Evolutionary conservation across 2,113 vertebrate genomes (phyloP).

Genomic region (Dendrocopos noguchii): DNA sequence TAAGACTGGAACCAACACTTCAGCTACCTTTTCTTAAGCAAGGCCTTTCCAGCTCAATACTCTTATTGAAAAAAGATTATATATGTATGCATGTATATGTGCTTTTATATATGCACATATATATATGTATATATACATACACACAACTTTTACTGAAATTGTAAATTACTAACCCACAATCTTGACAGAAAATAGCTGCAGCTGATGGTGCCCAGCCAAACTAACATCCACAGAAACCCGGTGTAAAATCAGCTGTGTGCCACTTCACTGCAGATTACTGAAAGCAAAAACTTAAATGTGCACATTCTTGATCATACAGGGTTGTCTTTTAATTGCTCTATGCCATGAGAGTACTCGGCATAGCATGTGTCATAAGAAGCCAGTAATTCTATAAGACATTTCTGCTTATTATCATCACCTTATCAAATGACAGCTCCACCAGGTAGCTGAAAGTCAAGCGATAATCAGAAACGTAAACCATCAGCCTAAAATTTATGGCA

Average conservation of each 20-base stretch:
- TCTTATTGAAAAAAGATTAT: not conserved
- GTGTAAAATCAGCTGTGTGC: not conserved
- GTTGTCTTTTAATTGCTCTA: not conserved
- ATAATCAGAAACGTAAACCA: not conserved
- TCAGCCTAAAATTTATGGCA: not conserved
- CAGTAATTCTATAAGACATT: not conserved
- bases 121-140: no score
- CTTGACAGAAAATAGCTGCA: not conserved
- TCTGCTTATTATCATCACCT: not conserved
- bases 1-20: not conserved
- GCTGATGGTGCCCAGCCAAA: not conserved
- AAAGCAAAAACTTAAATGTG: not conserved
- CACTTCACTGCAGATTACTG: not conserved
- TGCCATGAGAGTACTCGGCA: not conserved
- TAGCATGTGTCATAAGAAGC: not conserved
- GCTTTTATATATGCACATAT: no score
- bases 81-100: not conserved
- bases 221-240: not conserved
- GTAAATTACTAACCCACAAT: not conserved
- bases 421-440: not conserved
- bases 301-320: not conserved
- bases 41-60: not conserved
- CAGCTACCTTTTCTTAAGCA: not conserved
- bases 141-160: not conserved
- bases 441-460: not conserved